phyloP scores from a whole-genome alignment of 2,797 vertebrate species.

The Melanotaenia trifasciata region DNA sequence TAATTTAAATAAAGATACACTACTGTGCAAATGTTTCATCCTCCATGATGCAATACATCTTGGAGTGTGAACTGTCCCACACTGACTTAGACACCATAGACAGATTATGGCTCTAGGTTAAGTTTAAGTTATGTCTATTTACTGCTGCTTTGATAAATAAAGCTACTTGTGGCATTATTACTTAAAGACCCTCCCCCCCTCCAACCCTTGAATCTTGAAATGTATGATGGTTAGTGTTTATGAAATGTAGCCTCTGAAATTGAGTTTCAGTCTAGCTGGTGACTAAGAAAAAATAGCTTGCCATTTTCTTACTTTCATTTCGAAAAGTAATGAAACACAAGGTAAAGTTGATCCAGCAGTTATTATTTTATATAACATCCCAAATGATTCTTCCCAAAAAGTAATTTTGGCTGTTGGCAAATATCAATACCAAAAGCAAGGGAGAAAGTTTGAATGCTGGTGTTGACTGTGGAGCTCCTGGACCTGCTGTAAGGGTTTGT shows the following conservation, averaged over 20 bases:
- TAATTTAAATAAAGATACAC: not conserved
- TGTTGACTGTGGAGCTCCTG: conserved; percentile 74
- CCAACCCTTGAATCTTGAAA: not conserved
- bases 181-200: not conserved
- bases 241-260: conserved; percentile 32
- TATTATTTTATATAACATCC: conserved; percentile 80
- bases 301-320: conserved; percentile 74
- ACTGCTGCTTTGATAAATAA: not conserved
- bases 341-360: conserved; percentile 73
- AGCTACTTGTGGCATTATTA: fast-evolving
- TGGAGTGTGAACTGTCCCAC: not conserved
- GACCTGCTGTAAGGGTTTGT: conserved; percentile 65
- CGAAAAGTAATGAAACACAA: conserved; percentile 75
- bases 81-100: not conserved
- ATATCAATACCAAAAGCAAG: conserved; percentile 77
- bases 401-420: conserved; percentile 81
- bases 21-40: not conserved
- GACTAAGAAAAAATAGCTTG: conserved; percentile 2
- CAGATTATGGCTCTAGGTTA: not conserved
- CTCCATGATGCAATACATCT: not conserved
- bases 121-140: not conserved
- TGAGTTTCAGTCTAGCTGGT: conserved; percentile 4
- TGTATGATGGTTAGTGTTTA: not conserved
- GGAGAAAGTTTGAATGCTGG: conserved; percentile 64
- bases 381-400: conserved; percentile 72